Evolutionary conservation across 2,888 invertebrate species (phyloP), one percentile per base, ranked within the genome.

Genomic region (Encarsia formosa): DNA sequence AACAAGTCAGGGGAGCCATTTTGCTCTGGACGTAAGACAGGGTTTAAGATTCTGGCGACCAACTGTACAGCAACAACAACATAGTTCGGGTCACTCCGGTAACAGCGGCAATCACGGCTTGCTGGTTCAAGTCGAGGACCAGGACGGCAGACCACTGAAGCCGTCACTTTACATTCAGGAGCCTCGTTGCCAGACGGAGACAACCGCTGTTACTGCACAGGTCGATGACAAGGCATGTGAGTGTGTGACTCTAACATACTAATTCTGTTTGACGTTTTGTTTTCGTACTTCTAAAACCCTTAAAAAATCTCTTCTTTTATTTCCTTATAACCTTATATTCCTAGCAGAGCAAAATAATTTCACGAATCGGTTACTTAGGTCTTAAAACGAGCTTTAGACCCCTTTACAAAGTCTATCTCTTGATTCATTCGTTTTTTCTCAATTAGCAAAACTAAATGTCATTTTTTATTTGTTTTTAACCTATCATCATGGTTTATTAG

Each of bases 61-160:
- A 23, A 37, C 75, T 62, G 65, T 31, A 40, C 43, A 45, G 22
- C 31, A 78, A 73, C 6, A 34, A 22, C 58, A 40, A 16, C 20
- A 40, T 6, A 24, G 20, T 56, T 19, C 55, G 59, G 16, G 59
- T 54, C 41, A 8, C 57, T 19, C 60, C 58, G 18, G 61, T 59
- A 39, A 59, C 51, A 63, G 61, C 45, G 77, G 67, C 66, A 73
- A 73, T 59, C 71, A 73, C 45, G 81, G 78, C 1, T 62, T 81
- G 52, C 77, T 77, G 13, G 72, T 82, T n/a, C 75, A 79, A 60
- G 80, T 82, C 19, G 81, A 82, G 66, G 81, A 82, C 65, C 81
- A 82, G 65, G 80, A 81, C 45, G 78, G 79, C 5, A 75, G 73
- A 52, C 65, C 76, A 2, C 63, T 80, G 45, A 76, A 76, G 53